Base-by-base conservation (phyloP, 2,113 vertebrate species). In the Barbus barbus region DNA sequence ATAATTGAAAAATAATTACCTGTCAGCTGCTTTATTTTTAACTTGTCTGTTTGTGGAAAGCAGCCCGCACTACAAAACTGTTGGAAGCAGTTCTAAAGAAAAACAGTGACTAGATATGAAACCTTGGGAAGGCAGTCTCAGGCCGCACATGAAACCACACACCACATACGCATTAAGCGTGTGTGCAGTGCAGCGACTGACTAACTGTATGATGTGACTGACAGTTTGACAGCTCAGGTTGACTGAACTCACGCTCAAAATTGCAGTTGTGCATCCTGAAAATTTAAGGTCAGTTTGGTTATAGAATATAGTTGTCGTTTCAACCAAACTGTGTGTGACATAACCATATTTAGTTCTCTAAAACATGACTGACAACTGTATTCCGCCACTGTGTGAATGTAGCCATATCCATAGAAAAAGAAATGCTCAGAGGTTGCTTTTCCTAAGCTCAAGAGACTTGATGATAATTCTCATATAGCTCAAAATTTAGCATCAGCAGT, bases 191-290 rank as follows among this genome's bases (percentile, higher is more conserved):
- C 41, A 3, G 9, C 12, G 41, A 44, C 2, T 44, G 9, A 12
- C 60, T 26, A 24, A 61, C 60, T 41, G 38, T 9, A 41, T 41
- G 38, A 41, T 11, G 9, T 41, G 24, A 26, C 60, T 26, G 60
- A 61, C 60, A 61, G 60, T 61, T 61, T 61, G 60, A 61, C 60
- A 61, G 60, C 60, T 13, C 11, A 61, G 60, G 60, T 61, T 61
- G 60, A 61, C 60, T 61, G 24, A 61, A 61, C 4, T 5, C 12
- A 4, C 12, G 1, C 11, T 26, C 11, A 61, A 61, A 61, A 26
- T 26, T 13, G 58, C n/a, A 61, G 58, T 4, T 61, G 24, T 26
- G 58, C 0, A 2, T 61, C 24, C 24, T 61, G 24, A 26, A 61
- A 61, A 61, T 14, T 14, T 26, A 26, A 61, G 60, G 60, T 61